Conservation (phyloP, 1,140 invertebrate species). For the Drosophila tristis region DNA sequence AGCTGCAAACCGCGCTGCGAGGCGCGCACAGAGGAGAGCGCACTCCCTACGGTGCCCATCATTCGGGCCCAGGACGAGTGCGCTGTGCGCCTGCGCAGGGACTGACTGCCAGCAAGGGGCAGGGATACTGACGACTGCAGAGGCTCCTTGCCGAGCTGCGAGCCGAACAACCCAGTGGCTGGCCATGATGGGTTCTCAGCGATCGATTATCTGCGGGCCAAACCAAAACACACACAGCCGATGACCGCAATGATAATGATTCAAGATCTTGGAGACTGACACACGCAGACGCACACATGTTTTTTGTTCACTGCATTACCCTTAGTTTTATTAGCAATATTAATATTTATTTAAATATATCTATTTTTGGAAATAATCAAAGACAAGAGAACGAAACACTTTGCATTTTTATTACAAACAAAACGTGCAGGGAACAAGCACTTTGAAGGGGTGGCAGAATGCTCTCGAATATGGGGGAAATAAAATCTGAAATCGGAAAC, state of each 20-base stretch:
- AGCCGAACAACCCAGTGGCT: constrained; percentile 69
- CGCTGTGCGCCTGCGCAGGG: constrained; percentile 24
- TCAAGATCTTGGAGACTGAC: constrained; percentile 66
- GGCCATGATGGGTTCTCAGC: constrained; percentile 75
- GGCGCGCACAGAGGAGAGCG: constrained; percentile 51
- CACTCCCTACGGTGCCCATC: constrained; percentile 72
- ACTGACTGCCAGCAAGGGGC: neutral
- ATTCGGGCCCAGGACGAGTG: constrained; percentile 55
- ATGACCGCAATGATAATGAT: constrained; percentile 9
- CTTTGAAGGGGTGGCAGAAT: no score
- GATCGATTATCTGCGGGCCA: constrained; percentile 69
- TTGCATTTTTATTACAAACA: constrained; percentile 1
- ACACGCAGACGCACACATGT: neutral
- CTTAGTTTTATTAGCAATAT: constrained; percentile 16
- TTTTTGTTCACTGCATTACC: constrained; percentile 31
- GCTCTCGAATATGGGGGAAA: no score
- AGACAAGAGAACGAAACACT: neutral
- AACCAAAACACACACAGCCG: constrained; percentile 22
- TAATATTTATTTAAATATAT: constrained; percentile 66
- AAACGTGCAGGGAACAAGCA: no score
- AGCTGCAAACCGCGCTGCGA: constrained; percentile 28
- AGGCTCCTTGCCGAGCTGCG: constrained; percentile 35
- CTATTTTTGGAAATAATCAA: constrained; percentile 6
- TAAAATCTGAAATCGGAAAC: no score
- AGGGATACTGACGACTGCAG: no score